phyloP scores from a whole-genome alignment of 2,113 vertebrate species.

The Uria aalge region DNA sequence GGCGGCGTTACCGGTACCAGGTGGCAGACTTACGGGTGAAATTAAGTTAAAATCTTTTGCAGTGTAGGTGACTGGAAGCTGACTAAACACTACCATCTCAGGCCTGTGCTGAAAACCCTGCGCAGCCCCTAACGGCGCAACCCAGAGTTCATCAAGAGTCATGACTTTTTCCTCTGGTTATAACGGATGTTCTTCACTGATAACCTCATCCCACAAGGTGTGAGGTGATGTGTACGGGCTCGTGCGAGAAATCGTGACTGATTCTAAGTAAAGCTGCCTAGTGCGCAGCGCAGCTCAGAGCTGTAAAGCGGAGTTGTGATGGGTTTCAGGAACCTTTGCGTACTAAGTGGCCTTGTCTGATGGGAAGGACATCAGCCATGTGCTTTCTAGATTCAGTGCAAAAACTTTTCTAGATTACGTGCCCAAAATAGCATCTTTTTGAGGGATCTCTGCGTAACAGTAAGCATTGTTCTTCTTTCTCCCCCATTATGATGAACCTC shows the following conservation, averaged over 20 bases:
- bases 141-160: not conserved
- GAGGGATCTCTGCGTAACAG: not conserved
- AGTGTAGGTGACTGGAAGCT: not conserved
- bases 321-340: not conserved
- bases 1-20: not conserved
- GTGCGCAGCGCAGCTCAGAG: fast-evolving
- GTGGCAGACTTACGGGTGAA: not conserved
- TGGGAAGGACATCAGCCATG: not conserved
- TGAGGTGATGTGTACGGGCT: not conserved
- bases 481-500: not conserved
- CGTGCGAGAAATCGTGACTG: not conserved
- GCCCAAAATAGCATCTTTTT: not conserved
- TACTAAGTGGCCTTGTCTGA: not conserved
- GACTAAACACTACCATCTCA: not conserved
- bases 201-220: not conserved
- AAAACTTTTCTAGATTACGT: not conserved
- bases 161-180: not conserved
- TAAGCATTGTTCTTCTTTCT: not conserved
- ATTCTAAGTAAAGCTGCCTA: not conserved
- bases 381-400: not conserved
- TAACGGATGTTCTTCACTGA: not conserved
- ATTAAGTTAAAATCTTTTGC: not conserved
- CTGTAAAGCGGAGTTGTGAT: fast-evolving
- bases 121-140: not conserved
- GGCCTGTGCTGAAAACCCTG: fast-evolving